Evolutionary conservation across 2,113 vertebrate species (phyloP).

Genomic region (Heterocephalus glaber): DNA sequence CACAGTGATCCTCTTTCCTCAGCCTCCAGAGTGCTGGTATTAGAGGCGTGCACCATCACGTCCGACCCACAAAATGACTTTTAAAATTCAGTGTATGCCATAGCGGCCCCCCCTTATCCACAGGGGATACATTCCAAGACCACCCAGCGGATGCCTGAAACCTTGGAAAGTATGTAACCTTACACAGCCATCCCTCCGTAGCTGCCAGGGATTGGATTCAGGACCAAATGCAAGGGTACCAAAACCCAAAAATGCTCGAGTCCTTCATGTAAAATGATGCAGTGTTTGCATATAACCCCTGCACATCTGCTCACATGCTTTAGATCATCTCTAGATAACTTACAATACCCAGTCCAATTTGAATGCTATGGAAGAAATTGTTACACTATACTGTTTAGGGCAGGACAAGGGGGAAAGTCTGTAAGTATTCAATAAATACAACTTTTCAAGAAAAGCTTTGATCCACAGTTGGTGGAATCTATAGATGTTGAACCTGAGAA

Average conservation of each 20-base stretch:
- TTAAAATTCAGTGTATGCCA: neutral
- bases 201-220: neutral
- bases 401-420: neutral
- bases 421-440: neutral
- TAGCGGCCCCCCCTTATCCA: neutral
- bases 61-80: neutral
- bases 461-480: neutral
- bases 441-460: neutral
- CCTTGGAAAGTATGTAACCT: neutral
- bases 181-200: too few relatives aligned
- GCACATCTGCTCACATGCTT: neutral
- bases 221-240: neutral
- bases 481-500: neutral
- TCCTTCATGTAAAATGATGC: neutral
- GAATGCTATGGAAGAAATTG: neutral
- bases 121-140: neutral
- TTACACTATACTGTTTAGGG: neutral
- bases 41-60: neutral
- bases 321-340: neutral
- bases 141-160: neutral
- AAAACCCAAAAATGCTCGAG: neutral
- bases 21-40: neutral
- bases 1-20: neutral
- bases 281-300: neutral
- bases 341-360: neutral